A percentile compares a stretch with the other conserved stretches of the same genome.
phyloP scores from a whole-genome alignment of 1,140 invertebrate species.

The Aphelenchoides besseyi region DNA sequence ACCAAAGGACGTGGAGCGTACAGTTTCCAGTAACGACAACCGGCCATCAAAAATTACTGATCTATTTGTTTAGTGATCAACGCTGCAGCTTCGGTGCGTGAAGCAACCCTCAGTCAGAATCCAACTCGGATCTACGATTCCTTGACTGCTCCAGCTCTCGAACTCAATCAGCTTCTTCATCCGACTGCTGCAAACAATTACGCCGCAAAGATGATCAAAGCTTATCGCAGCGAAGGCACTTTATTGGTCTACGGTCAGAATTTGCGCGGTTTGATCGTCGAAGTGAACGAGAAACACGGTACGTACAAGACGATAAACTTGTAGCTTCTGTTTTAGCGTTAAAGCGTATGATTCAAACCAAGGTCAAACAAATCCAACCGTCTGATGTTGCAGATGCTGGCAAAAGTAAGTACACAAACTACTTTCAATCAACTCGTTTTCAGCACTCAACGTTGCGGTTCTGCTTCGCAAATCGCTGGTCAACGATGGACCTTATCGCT shows the following conservation, averaged over 20 bases:
- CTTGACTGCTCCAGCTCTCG: neutral
- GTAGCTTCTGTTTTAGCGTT: neutral
- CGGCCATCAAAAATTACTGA: neutral
- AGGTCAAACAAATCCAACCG: neutral
- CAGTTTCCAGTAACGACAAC: neutral
- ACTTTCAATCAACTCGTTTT: neutral
- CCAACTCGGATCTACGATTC: slow-evolving; percentile 3
- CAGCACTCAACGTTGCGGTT: neutral
- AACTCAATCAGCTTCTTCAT: neutral
- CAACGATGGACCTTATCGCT: neutral
- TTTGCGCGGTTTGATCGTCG: neutral
- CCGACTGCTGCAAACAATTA: neutral
- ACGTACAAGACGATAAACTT: neutral
- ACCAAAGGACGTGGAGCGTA: neutral
- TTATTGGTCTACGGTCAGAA: neutral
- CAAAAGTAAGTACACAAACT: neutral
- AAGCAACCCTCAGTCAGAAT: slow-evolving; percentile 2
- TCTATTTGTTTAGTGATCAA: slow-evolving; percentile 4
- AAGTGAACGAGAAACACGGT: neutral
- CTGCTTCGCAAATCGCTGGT: neutral
- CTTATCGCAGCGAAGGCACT: neutral
- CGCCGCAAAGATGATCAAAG: neutral
- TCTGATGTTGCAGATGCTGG: neutral
- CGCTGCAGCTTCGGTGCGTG: slow-evolving; percentile 7
- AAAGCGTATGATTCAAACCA: neutral